Conservation (phyloP, 2,113 vertebrate genomes). For the Scopus umbretta region DNA sequence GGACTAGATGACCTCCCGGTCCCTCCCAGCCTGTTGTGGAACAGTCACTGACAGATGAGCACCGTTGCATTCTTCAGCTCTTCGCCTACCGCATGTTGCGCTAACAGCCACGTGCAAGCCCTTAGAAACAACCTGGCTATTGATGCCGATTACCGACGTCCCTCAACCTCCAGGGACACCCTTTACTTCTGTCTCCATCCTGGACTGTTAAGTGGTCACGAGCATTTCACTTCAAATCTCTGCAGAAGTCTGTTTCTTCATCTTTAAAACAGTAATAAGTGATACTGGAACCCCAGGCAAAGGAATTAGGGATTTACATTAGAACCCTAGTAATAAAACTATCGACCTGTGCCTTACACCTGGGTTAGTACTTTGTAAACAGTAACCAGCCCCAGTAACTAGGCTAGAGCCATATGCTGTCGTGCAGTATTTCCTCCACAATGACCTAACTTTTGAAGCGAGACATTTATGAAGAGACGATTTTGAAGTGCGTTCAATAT, state of each 20-base stretch:
- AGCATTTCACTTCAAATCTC: not conserved
- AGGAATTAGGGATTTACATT: not conserved
- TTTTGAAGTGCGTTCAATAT: not conserved
- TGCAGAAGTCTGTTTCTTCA: no score
- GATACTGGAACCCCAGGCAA: not conserved
- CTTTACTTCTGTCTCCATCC: not conserved
- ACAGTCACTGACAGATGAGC: not conserved
- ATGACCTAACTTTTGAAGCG: rapidly evolving
- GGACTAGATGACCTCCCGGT: no score
- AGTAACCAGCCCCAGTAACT: not conserved
- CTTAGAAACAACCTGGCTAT: not conserved
- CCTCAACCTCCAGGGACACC: not conserved
- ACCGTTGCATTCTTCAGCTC: not conserved
- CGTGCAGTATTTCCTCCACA: not conserved
- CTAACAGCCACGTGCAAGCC: not conserved
- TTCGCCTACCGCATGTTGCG: rapidly evolving
- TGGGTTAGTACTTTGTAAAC: not conserved
- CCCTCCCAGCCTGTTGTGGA: not conserved
- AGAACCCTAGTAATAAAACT: not conserved
- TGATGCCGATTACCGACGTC: no score
- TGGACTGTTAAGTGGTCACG: rapidly evolving
- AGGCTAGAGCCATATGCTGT: rapidly evolving
- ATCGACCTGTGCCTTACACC: not conserved
- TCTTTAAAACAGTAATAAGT: not conserved
- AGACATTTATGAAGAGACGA: rapidly evolving